Evolutionary conservation across 2,888 invertebrate species (phyloP).

Genomic region (Spatulosminthurus flaviceps): DNA sequence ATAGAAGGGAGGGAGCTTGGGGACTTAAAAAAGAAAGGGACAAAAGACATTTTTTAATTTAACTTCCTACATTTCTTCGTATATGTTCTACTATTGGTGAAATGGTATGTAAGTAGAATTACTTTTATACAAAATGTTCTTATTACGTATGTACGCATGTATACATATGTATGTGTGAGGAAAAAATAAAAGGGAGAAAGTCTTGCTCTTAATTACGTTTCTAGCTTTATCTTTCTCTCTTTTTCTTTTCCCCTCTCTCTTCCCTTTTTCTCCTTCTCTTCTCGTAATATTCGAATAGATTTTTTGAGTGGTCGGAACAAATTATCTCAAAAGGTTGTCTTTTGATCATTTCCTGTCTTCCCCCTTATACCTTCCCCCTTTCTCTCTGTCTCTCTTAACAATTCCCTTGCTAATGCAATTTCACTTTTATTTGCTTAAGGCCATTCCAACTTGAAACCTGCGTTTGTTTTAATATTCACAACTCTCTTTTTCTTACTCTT

Average conservation of each 20-base stretch:
- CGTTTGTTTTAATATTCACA: too few relatives aligned
- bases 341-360: constrained; percentile 21
- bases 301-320: constrained; percentile 38
- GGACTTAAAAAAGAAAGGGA: constrained; percentile 38
- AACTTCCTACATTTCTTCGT: constrained; percentile 33
- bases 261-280: neutral
- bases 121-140: too few relatives aligned
- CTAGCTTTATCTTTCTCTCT: constrained; percentile 41
- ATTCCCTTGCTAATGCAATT: neutral
- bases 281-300: neutral
- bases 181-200: constrained; percentile 27
- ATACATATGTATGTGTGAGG: neutral
- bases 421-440: too few relatives aligned
- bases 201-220: constrained; percentile 51
- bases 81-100: too few relatives aligned
- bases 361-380: neutral
- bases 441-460: too few relatives aligned
- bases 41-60: constrained; percentile 52
- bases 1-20: constrained; percentile 36
- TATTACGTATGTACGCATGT: neutral
- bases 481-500: too few relatives aligned
- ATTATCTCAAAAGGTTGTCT: constrained; percentile 42
- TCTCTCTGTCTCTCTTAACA: neutral
- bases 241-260: neutral
- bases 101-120: too few relatives aligned